Evolutionary conservation across 2,888 invertebrate genomes (phyloP).

Genomic region (Dynastes hyllus): DNA sequence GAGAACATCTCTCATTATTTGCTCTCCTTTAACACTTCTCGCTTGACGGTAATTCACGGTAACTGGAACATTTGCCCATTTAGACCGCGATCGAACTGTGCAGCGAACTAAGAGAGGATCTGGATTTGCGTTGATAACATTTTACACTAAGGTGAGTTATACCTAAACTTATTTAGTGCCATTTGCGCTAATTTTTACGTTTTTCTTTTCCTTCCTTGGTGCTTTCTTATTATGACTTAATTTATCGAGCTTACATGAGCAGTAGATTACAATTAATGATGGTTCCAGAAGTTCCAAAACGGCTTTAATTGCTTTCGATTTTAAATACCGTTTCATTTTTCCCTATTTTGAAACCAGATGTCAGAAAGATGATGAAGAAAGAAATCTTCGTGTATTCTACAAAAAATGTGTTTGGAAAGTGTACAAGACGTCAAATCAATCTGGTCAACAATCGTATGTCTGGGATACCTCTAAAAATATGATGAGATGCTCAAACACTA

Average conservation of each 20-base stretch:
- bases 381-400: no score
- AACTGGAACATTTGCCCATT: constrained; percentile 34
- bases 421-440: no score
- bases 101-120: neutral
- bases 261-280: neutral
- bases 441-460: no score
- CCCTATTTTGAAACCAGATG: no score
- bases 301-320: no score
- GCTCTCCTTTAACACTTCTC: constrained; percentile 29
- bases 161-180: neutral
- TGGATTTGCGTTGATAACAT: neutral
- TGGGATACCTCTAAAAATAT: no score
- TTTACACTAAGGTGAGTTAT: neutral
- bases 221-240: neutral
- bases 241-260: neutral
- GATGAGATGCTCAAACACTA: no score
- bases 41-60: constrained; percentile 24
- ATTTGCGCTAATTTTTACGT: neutral
- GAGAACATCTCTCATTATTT: constrained; percentile 36
- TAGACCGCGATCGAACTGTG: constrained; percentile 21
- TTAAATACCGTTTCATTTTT: no score
- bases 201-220: neutral
- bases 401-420: no score
- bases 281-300: neutral
- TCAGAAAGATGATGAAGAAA: no score